Evolutionary conservation across 2,797 vertebrate species (phyloP).

Genomic region (Cyprinella venusta): DNA sequence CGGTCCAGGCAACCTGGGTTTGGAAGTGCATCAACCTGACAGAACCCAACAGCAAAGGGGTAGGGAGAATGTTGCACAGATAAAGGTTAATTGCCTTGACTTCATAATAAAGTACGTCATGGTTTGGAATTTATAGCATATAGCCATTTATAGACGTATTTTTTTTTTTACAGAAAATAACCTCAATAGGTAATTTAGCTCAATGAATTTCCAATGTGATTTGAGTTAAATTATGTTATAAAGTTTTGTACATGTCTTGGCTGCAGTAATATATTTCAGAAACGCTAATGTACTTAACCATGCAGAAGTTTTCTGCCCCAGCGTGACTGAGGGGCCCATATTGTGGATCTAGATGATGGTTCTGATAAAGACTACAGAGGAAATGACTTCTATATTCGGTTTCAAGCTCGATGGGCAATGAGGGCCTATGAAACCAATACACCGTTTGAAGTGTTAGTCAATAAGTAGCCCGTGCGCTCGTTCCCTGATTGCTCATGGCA

Average conservation of each 20-base stretch:
- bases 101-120: background rate
- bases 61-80: background rate
- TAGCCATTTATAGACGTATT: background rate
- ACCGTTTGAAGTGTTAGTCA: slow-evolving; percentile 48
- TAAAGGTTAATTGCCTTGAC: background rate
- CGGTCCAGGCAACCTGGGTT: slow-evolving; percentile 65
- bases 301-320: slow-evolving; percentile 3
- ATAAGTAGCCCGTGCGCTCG: slow-evolving; percentile 22
- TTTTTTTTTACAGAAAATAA: slow-evolving; percentile 4
- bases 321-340: slow-evolving; percentile 17
- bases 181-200: background rate
- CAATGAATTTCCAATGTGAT: background rate
- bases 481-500: slow-evolving; percentile 41
- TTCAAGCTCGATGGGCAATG: slow-evolving; percentile 27
- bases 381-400: slow-evolving; percentile 41
- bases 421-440: slow-evolving; percentile 13
- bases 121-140: background rate
- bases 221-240: slow-evolving; percentile 10
- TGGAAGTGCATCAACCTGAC: slow-evolving; percentile 8
- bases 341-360: slow-evolving; percentile 28
- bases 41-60: background rate
- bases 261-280: background rate
- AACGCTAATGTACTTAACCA: slow-evolving; percentile 6
- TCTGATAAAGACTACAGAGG: slow-evolving; percentile 22
- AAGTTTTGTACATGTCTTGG: background rate